Evolutionary conservation across 2,888 invertebrate genomes (phyloP).

Genomic region (Oasisia sp.): DNA sequence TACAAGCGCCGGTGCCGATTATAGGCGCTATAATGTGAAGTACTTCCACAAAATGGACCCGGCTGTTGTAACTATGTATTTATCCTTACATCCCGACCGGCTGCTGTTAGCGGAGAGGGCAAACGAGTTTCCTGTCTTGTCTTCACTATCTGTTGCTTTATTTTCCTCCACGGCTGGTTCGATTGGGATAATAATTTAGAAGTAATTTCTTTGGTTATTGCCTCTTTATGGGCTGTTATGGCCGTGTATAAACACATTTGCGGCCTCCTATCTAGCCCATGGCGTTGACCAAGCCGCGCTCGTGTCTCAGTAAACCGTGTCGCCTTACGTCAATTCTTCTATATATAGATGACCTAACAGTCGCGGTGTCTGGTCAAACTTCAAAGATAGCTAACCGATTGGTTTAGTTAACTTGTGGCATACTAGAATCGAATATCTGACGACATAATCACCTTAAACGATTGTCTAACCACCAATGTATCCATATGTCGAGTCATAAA

Average conservation of each 20-base stretch:
- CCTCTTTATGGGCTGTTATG: background rate
- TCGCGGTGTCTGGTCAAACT: background rate
- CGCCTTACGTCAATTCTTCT: background rate
- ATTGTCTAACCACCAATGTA: background rate
- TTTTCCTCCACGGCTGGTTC: background rate
- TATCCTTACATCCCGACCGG: constrained; percentile 12
- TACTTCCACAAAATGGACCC: constrained; percentile 12
- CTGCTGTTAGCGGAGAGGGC: background rate
- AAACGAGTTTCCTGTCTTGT: background rate
- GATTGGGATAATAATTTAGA: background rate
- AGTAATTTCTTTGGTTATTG: constrained; percentile 1
- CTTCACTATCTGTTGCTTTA: background rate
- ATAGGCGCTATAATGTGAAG: background rate
- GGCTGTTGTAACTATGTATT: constrained; percentile 3
- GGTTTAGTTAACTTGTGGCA: background rate
- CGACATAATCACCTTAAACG: background rate
- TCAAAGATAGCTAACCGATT: background rate
- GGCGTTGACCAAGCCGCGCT: background rate
- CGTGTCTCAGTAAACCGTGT: background rate
- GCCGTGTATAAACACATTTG: constrained; percentile 11
- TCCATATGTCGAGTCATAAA: background rate
- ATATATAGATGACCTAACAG: background rate
- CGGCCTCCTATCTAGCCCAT: background rate
- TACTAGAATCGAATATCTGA: background rate
- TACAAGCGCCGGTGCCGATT: background rate